phyloP scores from a whole-genome alignment of 2,113 vertebrate species.

The Acinonyx jubatus region DNA sequence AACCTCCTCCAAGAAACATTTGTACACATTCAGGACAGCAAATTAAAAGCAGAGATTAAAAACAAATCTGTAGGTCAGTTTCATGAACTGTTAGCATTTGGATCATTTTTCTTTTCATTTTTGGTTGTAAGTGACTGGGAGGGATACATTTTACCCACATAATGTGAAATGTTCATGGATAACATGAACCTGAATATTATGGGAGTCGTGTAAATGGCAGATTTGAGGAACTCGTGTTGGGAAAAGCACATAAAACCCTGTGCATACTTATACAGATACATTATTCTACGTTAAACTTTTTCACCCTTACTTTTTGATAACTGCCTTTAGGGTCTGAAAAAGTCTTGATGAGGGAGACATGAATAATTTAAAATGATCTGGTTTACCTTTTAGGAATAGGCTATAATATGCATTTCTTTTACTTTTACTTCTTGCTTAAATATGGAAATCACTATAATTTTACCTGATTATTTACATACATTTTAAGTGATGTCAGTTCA shows the following conservation, averaged over 20 bases:
- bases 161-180: not conserved
- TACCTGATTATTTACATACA: not conserved
- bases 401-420: not conserved
- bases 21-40: constrained; percentile 69
- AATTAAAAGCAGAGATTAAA: not conserved
- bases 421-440: not conserved
- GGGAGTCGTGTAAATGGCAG: not conserved
- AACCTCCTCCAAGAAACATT: constrained; percentile 63
- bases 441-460: constrained; percentile 14
- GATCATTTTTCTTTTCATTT: constrained; percentile 21
- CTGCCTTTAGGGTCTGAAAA: not conserved
- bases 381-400: not conserved
- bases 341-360: not conserved
- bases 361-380: not conserved
- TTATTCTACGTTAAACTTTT: not conserved
- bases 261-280: not conserved
- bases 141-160: fast-evolving
- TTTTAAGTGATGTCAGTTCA: constrained; percentile 8
- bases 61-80: constrained; percentile 2
- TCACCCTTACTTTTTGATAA: not conserved
- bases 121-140: constrained; percentile 8
- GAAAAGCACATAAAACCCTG: not conserved
- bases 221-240: not conserved
- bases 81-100: constrained; percentile 7
- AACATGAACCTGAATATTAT: not conserved